These are phyloP conservation scores for Cerastis rubricosa DNA, from an alignment of 2,888 invertebrate species.

Conservation along the genomic window DNA sequence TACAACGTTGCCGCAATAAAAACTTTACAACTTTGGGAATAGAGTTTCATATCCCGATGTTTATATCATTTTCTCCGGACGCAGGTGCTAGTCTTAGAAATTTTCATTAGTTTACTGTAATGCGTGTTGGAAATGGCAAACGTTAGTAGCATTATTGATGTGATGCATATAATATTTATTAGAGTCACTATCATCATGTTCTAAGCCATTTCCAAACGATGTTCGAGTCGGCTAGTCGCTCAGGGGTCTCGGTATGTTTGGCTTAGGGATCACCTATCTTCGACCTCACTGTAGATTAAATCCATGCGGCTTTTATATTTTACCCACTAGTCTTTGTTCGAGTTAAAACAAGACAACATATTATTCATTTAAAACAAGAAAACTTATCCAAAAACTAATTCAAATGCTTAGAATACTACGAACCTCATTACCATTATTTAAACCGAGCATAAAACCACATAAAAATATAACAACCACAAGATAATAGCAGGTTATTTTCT, in stretches of 20 bases:
- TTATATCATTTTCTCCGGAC: conserved; percentile 22
- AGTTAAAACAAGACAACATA: neutral
- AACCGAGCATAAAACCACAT: conserved; percentile 44
- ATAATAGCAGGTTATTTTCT: conserved; percentile 40
- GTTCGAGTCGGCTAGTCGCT: neutral
- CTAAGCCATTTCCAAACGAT: neutral
- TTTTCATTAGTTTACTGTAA: neutral
- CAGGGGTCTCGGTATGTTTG: neutral
- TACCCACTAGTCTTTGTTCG: neutral
- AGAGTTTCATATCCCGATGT: conserved; percentile 30
- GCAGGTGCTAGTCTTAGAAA: neutral
- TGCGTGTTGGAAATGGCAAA: neutral
- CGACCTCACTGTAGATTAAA: neutral
- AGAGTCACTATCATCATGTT: neutral
- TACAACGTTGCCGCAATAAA: conserved; percentile 24
- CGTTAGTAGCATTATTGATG: conserved; percentile 1
- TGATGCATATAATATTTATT: neutral
- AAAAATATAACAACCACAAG: conserved; percentile 37
- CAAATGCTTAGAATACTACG: neutral
- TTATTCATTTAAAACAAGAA: neutral
- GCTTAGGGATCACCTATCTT: neutral
- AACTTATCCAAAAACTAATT: conserved; percentile 19
- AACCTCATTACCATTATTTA: conserved; percentile 42
- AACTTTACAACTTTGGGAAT: conserved; percentile 14
- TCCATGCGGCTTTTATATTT: neutral